These are phyloP conservation scores for Mionectes olivaceus DNA, from an alignment of 2,797 vertebrate genomes.

Conservation along the genomic window DNA sequence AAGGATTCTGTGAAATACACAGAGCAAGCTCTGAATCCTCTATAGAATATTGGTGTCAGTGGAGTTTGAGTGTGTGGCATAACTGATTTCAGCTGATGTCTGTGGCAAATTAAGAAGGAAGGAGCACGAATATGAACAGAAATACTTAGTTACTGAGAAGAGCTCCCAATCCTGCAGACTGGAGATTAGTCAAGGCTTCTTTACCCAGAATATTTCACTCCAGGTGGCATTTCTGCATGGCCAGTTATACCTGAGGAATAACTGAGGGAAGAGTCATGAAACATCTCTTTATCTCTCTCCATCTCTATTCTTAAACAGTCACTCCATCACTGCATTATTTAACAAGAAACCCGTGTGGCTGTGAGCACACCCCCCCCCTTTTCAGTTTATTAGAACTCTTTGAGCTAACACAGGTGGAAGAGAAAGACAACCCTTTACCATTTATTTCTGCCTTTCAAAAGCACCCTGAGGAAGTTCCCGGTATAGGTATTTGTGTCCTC, in stretches of 20 bases:
- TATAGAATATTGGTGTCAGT: background rate
- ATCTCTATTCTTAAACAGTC: background rate
- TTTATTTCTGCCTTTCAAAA: background rate
- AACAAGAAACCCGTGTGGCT: background rate
- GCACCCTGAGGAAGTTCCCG: background rate
- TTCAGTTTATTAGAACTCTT: background rate
- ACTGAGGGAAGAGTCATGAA: background rate
- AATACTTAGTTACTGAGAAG: background rate
- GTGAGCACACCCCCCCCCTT: background rate
- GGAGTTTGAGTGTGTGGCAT: background rate
- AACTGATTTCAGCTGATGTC: background rate
- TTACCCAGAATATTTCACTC: background rate
- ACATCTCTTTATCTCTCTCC: background rate
- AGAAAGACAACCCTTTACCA: background rate
- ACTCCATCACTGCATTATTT: background rate
- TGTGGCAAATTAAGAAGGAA: background rate
- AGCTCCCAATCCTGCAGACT: background rate
- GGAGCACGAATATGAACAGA: background rate
- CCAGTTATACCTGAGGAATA: background rate
- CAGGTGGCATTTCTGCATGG: background rate
- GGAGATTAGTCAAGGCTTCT: background rate
- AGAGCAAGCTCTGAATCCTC: background rate
- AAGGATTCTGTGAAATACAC: background rate
- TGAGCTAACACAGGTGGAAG: background rate
- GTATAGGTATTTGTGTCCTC: accelerated